Base-by-base conservation (phyloP, 2,113 vertebrate species). In the Podarcis muralis region DNA sequence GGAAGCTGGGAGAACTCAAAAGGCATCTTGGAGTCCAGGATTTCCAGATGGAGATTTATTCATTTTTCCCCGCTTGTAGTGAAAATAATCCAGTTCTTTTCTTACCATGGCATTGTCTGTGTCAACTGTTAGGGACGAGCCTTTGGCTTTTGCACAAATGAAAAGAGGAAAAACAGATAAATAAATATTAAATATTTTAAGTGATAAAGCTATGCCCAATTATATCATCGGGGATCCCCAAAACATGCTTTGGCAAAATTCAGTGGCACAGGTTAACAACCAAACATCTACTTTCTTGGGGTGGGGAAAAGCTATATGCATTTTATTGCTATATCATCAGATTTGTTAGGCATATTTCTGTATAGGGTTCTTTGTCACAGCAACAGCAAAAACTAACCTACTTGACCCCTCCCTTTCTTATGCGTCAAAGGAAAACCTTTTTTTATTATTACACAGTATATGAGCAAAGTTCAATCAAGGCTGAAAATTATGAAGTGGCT, bases 1-100 rank as follows among this genome's bases (percentile, higher is more conserved):
- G 98, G 97, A 98, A 98, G 98, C 96, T 97, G 96, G 97, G 98
- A 97, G 97, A 98, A 97, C 96, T 98, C 97, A 96, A 97, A 98
- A 99, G 98, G 98, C 98, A 98, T 98, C 97, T 93, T 97, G 97
- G 97, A 97, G 97, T 98, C 98, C 98, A 97, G 97, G 97, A 97
- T 95, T 88, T 97, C 97, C 96, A 97, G 95, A 95, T 93, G 96
- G 96, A 97, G 95, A 96, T 96, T 96, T 94, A 94, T 53, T 53
- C 48, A 53, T 53, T 74, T 65, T 43, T 43, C 23, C 13, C 37
- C 74, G 90, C 97, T 96, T 97, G 96, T 98, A 97, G 94, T 97
- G 94, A 92, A 95, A 95, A 97, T 85, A 96, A 93, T 98, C 97
- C 96, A 96, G 95, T 96, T 96, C 91, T 87, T 94, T 96, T 95